Base-by-base conservation (phyloP, 2,888 invertebrate genomes). In the Ptilodon capucinus region DNA sequence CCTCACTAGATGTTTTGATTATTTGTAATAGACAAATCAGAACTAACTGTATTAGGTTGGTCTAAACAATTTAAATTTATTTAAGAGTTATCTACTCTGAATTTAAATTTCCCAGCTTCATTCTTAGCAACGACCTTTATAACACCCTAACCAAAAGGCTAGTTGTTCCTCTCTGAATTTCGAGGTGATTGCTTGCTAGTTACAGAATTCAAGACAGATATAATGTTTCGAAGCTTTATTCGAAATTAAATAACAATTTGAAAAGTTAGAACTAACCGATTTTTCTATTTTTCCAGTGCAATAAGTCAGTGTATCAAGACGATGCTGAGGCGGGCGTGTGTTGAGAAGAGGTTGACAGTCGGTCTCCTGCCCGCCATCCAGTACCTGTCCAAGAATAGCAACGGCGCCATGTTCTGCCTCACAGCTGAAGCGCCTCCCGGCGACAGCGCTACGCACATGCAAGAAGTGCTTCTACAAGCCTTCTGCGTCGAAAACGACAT, bases 401-500 rank as follows among this genome's bases (percentile, higher is more conserved):
- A 93, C 48, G 93, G 94, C 6, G 93, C 94, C 0, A 89, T 95
- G 0, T 93, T 95, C 71, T 95, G 95, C 69, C 81, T 95, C 36
- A 92, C 95, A 14, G 93, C 95, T 0, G 93, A 93, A 45, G 93
- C 94, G 18, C 86, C 92, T 40, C 93, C 92, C 30, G 95, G 94
- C 4, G 95, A 96, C 78, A 93, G 95, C 21, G 94, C 95, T 4
- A 94, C 94, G 6, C 95, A 95, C 72, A 95, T 96, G 92, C 95
- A 95, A 68, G 94, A 95, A 72, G 95, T 95, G 4, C 86, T 95
- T 0, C 84, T 95, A 25, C 95, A 95, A 71, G 95, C 96, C 0
- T 95, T 95, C 77, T 96, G 96, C 79, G 94, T 93, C 32, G 95
- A 96, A 79, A 95, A 95, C 55, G 95, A 94, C 60, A 95, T 96